A percentile compares a stretch with the other conserved stretches of the same genome.
Evolutionary conservation across 2,888 invertebrate genomes (phyloP).

Genomic region (Xestobium rufovillosum): DNA sequence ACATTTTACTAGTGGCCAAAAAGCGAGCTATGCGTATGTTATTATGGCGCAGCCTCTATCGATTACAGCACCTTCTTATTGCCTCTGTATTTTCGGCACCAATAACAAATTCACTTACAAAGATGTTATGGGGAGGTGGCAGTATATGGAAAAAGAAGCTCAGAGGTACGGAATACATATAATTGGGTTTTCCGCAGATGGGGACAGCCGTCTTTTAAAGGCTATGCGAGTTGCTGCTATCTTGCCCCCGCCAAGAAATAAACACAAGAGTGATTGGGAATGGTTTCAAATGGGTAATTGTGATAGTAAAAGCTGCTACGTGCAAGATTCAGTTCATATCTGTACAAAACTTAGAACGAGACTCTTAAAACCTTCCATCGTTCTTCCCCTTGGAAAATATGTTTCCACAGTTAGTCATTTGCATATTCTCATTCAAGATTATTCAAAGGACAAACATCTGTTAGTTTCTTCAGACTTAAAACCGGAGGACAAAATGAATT

Average conservation of each 20-base stretch:
- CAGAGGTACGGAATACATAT: slow-evolving; percentile 5
- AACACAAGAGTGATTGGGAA: slow-evolving; percentile 8
- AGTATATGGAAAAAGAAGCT: slow-evolving; percentile 7
- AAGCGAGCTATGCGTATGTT: slow-evolving; percentile 20
- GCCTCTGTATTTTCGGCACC: slow-evolving; percentile 9
- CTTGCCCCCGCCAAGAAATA: slow-evolving; percentile 13
- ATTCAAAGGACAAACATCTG: slow-evolving; percentile 15
- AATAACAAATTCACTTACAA: slow-evolving; percentile 9
- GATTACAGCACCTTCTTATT: slow-evolving; percentile 9
- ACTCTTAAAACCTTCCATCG: slow-evolving; percentile 9
- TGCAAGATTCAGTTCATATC: slow-evolving; percentile 18
- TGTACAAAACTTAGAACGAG: slow-evolving; percentile 17
- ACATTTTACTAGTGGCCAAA: slow-evolving; percentile 16
- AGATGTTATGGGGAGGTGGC: slow-evolving; percentile 11
- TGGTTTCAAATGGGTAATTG: slow-evolving; percentile 11
- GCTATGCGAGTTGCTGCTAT: slow-evolving; percentile 21
- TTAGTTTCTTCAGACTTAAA: slow-evolving; percentile 13
- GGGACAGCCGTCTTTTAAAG: slow-evolving; percentile 26
- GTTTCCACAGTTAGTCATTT: slow-evolving; percentile 7
- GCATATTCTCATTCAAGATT: slow-evolving; percentile 5
- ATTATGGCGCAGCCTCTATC: slow-evolving; percentile 24
- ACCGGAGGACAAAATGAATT: slow-evolving; percentile 22
- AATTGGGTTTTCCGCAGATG: slow-evolving; percentile 25
- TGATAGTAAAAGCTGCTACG: slow-evolving; percentile 6
- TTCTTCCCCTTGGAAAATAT: slow-evolving; percentile 15